Base-by-base conservation (phyloP, 2,888 invertebrate genomes). In the Tillus elongatus region DNA sequence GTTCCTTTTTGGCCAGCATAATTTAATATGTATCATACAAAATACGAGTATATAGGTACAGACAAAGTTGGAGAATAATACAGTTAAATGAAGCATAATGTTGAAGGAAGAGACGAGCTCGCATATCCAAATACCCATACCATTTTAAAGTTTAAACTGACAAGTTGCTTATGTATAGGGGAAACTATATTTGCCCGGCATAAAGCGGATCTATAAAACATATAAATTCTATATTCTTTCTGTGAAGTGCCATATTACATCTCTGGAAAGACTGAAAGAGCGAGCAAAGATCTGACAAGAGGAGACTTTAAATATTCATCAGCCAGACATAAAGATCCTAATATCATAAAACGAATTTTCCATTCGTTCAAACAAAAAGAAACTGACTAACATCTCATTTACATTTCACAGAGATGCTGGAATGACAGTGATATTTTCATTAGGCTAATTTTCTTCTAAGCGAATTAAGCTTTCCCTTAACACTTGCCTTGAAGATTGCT, bases 261-360 rank as follows among this genome's bases (percentile, higher is more conserved):
- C 52, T 50, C 41, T 32, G 37, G 39, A 42, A 42, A 41, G 9
- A 42, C 47, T 50, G 50, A 13, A 3, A 54, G 52, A 46, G 50
- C 51, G 42, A 49, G 51, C 47, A 46, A 48, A 49, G 52, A 52
- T 53, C 55, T 50, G 54, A 54, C 53, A 54, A 53, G 54, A 47
- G 49, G 52, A 51, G 52, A 51, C 52, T 58, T 63, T 59, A 63
- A 63, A 63, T 62, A 63, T 63, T 62, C 60, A 63, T 60, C 57
- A 55, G 50, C 41, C 54, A 60, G 61, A 61, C 61, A 59, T 60
- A 60, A 63, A 60, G 61, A 60, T 60, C 56, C 54, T 62, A 61
- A 61, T 61, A 59, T 58, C 53, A 53, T 59, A 62, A 62, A 61
- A 61, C 58, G 60, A 60, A 60, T 61, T 61, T 61, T 60, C 56